Evolutionary conservation across 1,140 invertebrate genomes (phyloP).

Genomic region (Calephelis nemesis): DNA sequence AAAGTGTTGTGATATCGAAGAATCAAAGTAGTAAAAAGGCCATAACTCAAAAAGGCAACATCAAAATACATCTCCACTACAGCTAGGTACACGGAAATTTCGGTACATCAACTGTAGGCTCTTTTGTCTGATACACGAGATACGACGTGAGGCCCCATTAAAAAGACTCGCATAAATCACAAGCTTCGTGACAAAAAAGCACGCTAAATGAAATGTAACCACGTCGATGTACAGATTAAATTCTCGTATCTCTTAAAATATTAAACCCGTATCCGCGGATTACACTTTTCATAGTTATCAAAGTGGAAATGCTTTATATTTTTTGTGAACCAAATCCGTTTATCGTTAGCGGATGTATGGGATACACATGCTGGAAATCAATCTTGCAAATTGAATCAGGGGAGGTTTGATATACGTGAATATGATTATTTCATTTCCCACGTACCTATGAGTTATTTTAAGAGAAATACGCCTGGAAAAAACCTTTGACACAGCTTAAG

Average conservation of each 20-base stretch:
- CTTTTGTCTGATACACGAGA: slow-evolving; percentile 3
- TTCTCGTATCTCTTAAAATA: slow-evolving; percentile 26
- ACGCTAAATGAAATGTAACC: slow-evolving; percentile 13
- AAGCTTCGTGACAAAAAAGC: background rate
- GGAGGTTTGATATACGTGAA: slow-evolving; percentile 32
- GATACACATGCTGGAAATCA: slow-evolving; percentile 30
- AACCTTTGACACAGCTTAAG: too few species aligned
- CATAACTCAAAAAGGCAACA: background rate
- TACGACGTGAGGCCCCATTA: slow-evolving; percentile 4
- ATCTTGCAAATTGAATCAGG: slow-evolving; percentile 42
- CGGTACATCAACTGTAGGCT: slow-evolving; percentile 2
- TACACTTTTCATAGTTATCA: slow-evolving; percentile 27
- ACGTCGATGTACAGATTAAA: slow-evolving; percentile 10
- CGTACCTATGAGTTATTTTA: too few species aligned
- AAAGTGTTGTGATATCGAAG: too few species aligned
- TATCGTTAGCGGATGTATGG: slow-evolving; percentile 4
- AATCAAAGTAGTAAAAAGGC: too few species aligned
- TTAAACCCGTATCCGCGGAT: slow-evolving; percentile 25
- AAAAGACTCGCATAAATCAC: slow-evolving; percentile 10
- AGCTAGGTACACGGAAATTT: background rate
- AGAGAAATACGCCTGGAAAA: too few species aligned
- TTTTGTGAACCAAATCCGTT: slow-evolving; percentile 23
- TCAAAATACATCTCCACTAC: background rate
- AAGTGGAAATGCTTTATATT: slow-evolving; percentile 26
- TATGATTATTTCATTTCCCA: slow-evolving; percentile 27